Evolutionary conservation across 2,888 invertebrate species (phyloP).

Genomic region (Steinernema scapterisci): DNA sequence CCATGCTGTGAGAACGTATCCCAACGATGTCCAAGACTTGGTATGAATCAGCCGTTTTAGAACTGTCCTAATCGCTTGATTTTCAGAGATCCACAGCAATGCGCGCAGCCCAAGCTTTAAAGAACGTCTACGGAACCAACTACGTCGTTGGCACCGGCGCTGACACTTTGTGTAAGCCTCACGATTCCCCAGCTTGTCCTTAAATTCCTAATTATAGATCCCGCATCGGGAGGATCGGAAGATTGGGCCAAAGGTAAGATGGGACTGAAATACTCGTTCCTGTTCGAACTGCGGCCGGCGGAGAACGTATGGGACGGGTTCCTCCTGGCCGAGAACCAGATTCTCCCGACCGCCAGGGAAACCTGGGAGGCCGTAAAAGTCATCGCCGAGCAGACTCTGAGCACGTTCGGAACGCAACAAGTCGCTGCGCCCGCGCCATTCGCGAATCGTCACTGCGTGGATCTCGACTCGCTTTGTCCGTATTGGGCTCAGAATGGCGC

Average conservation of each 20-base stretch:
- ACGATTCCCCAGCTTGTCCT: too few relatives aligned
- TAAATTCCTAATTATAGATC: slow-evolving; percentile 35
- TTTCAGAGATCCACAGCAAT: slow-evolving; percentile 61
- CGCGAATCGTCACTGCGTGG: slow-evolving; percentile 48
- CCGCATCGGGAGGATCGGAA: slow-evolving; percentile 62
- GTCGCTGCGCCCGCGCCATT: slow-evolving; percentile 15
- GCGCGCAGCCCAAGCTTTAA: slow-evolving; percentile 60
- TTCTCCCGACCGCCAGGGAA: slow-evolving; percentile 64
- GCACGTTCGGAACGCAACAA: slow-evolving; percentile 15
- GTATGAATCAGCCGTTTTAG: slow-evolving; percentile 37
- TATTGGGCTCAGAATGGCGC: slow-evolving; percentile 65
- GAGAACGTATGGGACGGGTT: slow-evolving; percentile 66
- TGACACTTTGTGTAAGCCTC: slow-evolving; percentile 56
- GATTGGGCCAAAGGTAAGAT: slow-evolving; percentile 67
- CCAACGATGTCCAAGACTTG: slow-evolving; percentile 61
- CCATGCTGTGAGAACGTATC: slow-evolving; percentile 62
- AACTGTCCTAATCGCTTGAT: neutral
- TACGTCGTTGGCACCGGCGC: slow-evolving; percentile 67
- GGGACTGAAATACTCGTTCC: slow-evolving; percentile 65
- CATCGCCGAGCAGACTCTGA: slow-evolving; percentile 58
- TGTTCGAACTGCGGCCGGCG: slow-evolving; percentile 66
- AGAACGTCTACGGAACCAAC: slow-evolving; percentile 62
- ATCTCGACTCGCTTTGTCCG: slow-evolving; percentile 60
- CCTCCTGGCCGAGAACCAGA: slow-evolving; percentile 64
- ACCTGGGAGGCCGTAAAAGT: slow-evolving; percentile 67